Evolutionary conservation across 2,113 vertebrate genomes (phyloP).

Genomic region (Petaurus breviceps): DNA sequence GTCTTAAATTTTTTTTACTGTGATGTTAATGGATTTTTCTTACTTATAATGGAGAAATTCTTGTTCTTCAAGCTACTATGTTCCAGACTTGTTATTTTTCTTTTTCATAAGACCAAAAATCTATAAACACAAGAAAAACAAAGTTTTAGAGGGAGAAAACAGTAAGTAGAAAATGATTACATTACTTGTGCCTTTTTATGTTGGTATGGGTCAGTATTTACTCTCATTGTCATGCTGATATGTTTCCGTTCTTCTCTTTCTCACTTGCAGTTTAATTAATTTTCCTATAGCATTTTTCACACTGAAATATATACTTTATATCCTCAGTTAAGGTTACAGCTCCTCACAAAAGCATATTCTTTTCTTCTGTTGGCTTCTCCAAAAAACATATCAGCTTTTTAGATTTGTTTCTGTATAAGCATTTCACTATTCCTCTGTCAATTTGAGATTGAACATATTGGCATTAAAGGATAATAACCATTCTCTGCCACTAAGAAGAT

Average conservation of each 20-base stretch:
- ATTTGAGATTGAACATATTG: slow-evolving; percentile 4
- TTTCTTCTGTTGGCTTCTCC: not conserved
- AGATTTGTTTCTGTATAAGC: not conserved
- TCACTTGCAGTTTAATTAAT: not conserved
- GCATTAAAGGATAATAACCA: not conserved
- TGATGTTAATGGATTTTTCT: not conserved
- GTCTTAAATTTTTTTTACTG: slow-evolving; percentile 13
- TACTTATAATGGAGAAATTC: slow-evolving; percentile 30
- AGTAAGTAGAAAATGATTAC: not conserved
- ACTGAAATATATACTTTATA: not conserved
- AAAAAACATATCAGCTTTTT: not conserved
- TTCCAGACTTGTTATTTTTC: slow-evolving; percentile 6
- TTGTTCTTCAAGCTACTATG: slow-evolving; percentile 15
- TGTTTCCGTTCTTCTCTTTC: not conserved
- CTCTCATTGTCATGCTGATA: not conserved
- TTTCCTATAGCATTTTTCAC: not conserved
- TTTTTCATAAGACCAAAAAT: slow-evolving; percentile 16
- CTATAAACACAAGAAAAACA: not conserved
- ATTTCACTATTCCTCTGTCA: not conserved
- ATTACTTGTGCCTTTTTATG: slow-evolving; percentile 1
- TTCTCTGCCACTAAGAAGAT: slow-evolving; percentile 8
- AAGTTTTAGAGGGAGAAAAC: not conserved
- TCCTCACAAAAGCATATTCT: not conserved
- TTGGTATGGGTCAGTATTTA: not conserved
- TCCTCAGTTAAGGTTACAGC: not conserved